Base-by-base conservation (phyloP, 2,888 invertebrate species). In the Acanthopleura granulata region DNA sequence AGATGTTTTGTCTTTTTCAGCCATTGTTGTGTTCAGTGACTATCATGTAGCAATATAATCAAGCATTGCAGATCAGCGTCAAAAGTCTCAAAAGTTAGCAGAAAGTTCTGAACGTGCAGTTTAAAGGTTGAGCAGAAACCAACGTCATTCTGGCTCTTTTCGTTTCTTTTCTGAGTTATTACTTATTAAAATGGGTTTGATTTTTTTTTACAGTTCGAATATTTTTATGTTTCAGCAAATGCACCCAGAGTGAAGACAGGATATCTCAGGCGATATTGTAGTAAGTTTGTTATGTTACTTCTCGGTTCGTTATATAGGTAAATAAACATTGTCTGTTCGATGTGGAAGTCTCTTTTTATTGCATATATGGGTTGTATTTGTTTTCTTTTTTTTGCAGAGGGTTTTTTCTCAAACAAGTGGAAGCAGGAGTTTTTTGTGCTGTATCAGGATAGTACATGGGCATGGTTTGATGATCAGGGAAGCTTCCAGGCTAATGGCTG, bases 351-450 rank as follows among this genome's bases (percentile, higher is more conserved):
- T 40, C 4, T 40, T 3, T 57, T 12, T n/a, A 57, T 6, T 57
- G 57, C 9, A 40, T 40, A 40, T 40, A 40, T 6, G n/a, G n/a
- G n/a, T n/a, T n/a, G n/a, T 6, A 40, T 40, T 9, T 40, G 40
- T 40, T 1, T 18, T 74, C 0, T 73, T 18, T 74, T 30, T 57
- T 72, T 92, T 91, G 0, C 92, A 95, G 95, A 94, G 78, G 94
- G 95, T 88, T 93, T 95, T 83, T 92, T 95, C 82, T 95, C 94
- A 92, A 93, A 93, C 86, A 93, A 94, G 49, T 95, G 95, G 95
- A 93, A 94, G 29, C 95, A 95, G 89, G 95, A 95, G 90, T 95
- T 95, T 94, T 94, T 95, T 81, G 95, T 95, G 71, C 91, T 95
- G 9, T 95, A 95, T 90, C 95, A 95, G 84, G 95, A 95, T 90